Conservation (phyloP, 2,888 invertebrate genomes). For the Mythimna lalbum region DNA sequence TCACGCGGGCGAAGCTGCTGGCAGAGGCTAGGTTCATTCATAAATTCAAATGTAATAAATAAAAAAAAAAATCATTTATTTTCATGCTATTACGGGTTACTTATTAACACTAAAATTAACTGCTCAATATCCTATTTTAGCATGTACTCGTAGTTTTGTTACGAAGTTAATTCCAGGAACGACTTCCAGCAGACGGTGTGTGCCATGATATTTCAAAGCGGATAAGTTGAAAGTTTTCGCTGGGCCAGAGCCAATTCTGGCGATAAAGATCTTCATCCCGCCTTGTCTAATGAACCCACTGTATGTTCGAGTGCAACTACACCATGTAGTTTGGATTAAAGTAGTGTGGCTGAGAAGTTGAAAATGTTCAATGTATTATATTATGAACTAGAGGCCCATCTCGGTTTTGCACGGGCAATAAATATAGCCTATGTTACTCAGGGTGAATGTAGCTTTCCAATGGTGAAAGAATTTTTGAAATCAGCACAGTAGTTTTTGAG, state of each 20-base stretch:
- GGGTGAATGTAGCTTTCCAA: too few relatives aligned
- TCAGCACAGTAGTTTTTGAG: too few relatives aligned
- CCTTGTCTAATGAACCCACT: slow-evolving; percentile 67
- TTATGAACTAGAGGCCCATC: too few relatives aligned
- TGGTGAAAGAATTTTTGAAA: too few relatives aligned
- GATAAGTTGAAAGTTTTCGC: slow-evolving; percentile 78
- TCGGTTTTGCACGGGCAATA: too few relatives aligned
- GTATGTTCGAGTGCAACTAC: slow-evolving; percentile 54
- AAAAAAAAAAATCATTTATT: too few relatives aligned
- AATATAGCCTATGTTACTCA: too few relatives aligned
- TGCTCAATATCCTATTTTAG: slow-evolving; percentile 19
- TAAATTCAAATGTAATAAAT: too few relatives aligned
- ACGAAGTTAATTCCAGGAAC: slow-evolving; percentile 55
- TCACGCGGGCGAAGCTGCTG: too few relatives aligned
- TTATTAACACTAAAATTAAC: not conserved
- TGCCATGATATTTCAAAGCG: slow-evolving; percentile 79
- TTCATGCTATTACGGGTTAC: not conserved
- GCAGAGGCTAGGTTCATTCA: too few relatives aligned
- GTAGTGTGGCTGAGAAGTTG: not conserved
- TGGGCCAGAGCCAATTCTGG: slow-evolving; percentile 76
- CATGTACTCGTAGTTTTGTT: slow-evolving; percentile 35
- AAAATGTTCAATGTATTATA: not conserved
- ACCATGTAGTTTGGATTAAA: slow-evolving; percentile 47
- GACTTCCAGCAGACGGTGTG: slow-evolving; percentile 66
- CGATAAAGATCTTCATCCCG: slow-evolving; percentile 70